Base-by-base conservation (phyloP, 1,140 invertebrate genomes). In the Drosophila parabipectinata region DNA sequence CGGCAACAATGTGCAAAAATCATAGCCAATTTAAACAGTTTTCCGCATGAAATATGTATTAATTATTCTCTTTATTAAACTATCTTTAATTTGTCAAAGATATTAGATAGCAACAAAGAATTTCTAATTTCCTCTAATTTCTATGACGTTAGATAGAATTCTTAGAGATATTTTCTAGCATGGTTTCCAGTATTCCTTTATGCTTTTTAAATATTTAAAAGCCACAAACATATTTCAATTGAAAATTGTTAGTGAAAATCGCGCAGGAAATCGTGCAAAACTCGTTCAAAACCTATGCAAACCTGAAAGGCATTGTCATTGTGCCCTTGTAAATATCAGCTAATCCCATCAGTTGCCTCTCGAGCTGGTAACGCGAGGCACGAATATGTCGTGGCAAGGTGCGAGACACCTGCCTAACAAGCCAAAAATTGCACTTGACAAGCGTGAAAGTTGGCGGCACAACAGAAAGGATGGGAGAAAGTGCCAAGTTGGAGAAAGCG, bases 341-440 rank as follows among this genome's bases (percentile, higher is more conserved):
- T 57, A 57, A 68, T 69, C 66, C 54, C 61, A 63, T 63, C 61
- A 48, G 61, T 48, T 63, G 61, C 41, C 41, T 34, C n/a, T 7
- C 21, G 55, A 28, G 24, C 30, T n/a, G 59, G 47, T 44, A 34
- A 44, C 45, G 47, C 47, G 47, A 44, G 41, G 52, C 67, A 56
- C 68, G 54, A 55, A 53, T 53, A 39, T 47, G 39, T 12, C 41
- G 48, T 47, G 44, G 21, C 48, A 54, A 50, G 53, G 30, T 54
- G 41, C 44, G 34, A 54, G 21, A 34, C 28, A 57, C 28, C 39
- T 69, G 62, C 63, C 63, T 68, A 69, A 69, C 41, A 68, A 45
- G 63, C 32, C 63, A 68, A 56, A 52, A 69, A 74, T 74, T 67
- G 72, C 41, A 74, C 60, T 60, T 74, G 71, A 74, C 61, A 67